Evolutionary conservation across 2,888 invertebrate species (phyloP).

Genomic region (Ectemnius cavifrons): DNA sequence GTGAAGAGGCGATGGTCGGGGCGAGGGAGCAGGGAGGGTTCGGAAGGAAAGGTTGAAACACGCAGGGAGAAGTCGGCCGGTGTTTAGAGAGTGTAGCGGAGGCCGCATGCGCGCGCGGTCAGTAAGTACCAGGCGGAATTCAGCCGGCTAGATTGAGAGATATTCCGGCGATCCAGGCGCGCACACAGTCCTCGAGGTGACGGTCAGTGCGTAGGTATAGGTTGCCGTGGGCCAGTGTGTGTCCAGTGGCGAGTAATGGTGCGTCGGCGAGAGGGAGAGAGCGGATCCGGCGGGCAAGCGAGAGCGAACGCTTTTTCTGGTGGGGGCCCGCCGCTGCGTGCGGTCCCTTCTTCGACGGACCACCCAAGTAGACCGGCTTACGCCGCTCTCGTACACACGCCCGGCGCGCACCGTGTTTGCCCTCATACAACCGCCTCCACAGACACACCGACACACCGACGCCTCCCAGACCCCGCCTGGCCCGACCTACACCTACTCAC

Average conservation of each 20-base stretch:
- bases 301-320: constrained; percentile 71
- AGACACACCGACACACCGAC: neutral
- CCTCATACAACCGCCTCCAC: constrained; percentile 49
- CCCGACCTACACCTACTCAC: constrained; percentile 60
- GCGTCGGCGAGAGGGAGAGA: constrained; percentile 20
- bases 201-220: constrained; percentile 60
- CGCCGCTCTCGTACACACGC: constrained; percentile 60
- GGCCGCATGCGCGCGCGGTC: constrained; percentile 14
- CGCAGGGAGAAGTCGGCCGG: constrained; percentile 19
- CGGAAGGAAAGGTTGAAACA: too few species aligned
- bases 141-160: constrained; percentile 76
- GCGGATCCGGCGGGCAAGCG: constrained; percentile 26
- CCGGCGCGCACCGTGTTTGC: constrained; percentile 20
- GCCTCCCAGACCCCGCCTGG: constrained; percentile 1
- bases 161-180: constrained; percentile 68
- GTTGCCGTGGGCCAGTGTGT: constrained; percentile 40
- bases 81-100: constrained; percentile 52
- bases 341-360: constrained; percentile 77
- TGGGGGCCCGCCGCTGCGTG: constrained; percentile 76
- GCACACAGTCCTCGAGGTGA: constrained; percentile 38
- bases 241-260: constrained; percentile 49
- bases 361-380: constrained; percentile 77
- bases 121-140: constrained; percentile 72
- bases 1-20: too few species aligned
- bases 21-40: too few species aligned